Base-by-base conservation (phyloP, 2,888 invertebrate genomes). In the Megamerina dolium region DNA sequence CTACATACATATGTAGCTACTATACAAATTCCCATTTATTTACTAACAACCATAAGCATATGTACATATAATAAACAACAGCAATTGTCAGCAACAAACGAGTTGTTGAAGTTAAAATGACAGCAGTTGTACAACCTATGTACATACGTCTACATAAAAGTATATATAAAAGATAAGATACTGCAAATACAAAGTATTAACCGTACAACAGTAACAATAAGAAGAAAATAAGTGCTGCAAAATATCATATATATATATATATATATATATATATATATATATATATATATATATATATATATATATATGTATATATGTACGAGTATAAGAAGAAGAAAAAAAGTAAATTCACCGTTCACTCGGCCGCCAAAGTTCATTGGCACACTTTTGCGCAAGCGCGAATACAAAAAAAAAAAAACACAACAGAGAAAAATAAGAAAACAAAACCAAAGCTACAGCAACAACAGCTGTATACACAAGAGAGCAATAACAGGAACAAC, bases 321-420 rank as follows among this genome's bases (percentile, higher is more conserved):
- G n/a, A n/a, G n/a, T n/a, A 16, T 29, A 33, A 30, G 40, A 19
- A 33, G 43, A 31, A 40, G 19, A 26, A 43, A 42, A 35, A 33
- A 32, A 37, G 37, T 33, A 42, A 47, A 55, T 34, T 46, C 49
- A 52, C 51, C 59, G 59, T 57, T 59, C 59, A 59, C 55, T 59
- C 59, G 58, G 59, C 56, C 60, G 57, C 45, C 52, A 43, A 52
- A 58, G 60, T 60, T 60, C 57, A 56, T 60, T 60, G 59, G 58
- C 60, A 60, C 54, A 60, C 60, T 57, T 60, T 57, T 58, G 47
- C 31, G 49, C 46, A n/a, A n/a, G n/a, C n/a, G n/a, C 37, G 48
- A 44, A 43, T 45, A 23, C 23, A 41, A 41, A 48, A 46, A 48
- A 44, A 17, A 19, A 34, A 19, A 9, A 34, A 35, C 21, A 35